Percentiles rank a stretch among this genome's conserved stretches.
Evolutionary conservation across 2,113 vertebrate genomes (phyloP).

Genomic region (Chloebia gouldiae): DNA sequence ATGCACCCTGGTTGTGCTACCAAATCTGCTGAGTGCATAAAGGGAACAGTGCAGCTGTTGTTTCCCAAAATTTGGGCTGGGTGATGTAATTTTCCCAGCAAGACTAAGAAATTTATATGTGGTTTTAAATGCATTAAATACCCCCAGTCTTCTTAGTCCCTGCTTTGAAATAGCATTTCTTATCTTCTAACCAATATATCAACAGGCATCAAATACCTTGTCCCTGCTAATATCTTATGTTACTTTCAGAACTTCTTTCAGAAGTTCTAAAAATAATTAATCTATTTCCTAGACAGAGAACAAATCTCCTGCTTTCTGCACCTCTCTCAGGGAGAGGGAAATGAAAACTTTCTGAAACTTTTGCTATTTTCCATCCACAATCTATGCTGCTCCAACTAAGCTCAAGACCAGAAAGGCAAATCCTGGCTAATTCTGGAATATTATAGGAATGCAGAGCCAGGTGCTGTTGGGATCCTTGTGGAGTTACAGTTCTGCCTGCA

Average conservation of each 20-base stretch:
- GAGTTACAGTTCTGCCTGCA: background rate
- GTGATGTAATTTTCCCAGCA: background rate
- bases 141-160: background rate
- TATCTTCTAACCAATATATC: background rate
- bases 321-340: background rate
- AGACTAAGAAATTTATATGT: background rate
- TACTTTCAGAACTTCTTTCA: background rate
- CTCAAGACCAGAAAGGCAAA: background rate
- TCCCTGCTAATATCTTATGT: background rate
- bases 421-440: background rate
- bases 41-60: background rate
- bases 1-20: background rate
- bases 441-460: background rate
- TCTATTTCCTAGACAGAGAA: background rate
- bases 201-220: background rate
- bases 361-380: background rate
- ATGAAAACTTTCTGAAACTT: background rate
- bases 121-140: background rate
- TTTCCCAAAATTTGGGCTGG: background rate
- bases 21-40: background rate
- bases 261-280: background rate
- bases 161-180: background rate
- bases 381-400: background rate
- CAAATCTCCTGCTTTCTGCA: background rate
- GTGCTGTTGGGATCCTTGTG: background rate